These are phyloP conservation scores for Brachymystax lenok DNA, from an alignment of 2,797 vertebrate genomes.

Conservation along the genomic window DNA sequence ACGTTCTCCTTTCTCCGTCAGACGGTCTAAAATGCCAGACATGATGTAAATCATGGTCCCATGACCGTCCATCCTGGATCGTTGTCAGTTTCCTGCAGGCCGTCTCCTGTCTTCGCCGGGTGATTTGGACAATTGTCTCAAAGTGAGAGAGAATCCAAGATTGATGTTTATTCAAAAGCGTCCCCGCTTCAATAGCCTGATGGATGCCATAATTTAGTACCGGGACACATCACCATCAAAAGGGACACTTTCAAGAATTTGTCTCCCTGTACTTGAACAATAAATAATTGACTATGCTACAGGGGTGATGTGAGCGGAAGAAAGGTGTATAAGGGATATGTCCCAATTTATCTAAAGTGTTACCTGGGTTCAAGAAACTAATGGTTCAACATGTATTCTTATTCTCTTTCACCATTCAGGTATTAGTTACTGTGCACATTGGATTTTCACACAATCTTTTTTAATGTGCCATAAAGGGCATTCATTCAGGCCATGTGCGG, in stretches of 20 bases:
- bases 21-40: constrained; percentile 77
- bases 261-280: constrained; percentile 57
- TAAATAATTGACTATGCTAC: constrained; percentile 65
- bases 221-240: constrained; percentile 32
- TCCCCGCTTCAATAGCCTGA: constrained; percentile 33
- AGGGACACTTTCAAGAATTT: constrained; percentile 70
- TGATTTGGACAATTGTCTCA: constrained; percentile 74
- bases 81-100: constrained; percentile 75
- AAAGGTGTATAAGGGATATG: constrained; percentile 38
- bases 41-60: constrained; percentile 76
- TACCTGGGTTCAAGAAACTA: constrained; percentile 55
- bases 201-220: constrained; percentile 75
- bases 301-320: constrained; percentile 17
- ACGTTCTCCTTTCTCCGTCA: constrained; percentile 63
- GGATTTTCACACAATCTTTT: constrained; percentile 63
- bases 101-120: constrained; percentile 65
- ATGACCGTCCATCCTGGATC: constrained; percentile 68
- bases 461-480: constrained; percentile 69
- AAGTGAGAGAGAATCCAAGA: constrained; percentile 63
- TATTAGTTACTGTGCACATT: constrained; percentile 65
- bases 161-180: constrained; percentile 81
- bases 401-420: constrained; percentile 53
- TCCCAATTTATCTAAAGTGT: constrained; percentile 65
- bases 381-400: constrained; percentile 65
- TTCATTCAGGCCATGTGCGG: constrained; percentile 49